phyloP scores from a whole-genome alignment of 2,888 invertebrate species.

The Brachyptera putata region DNA sequence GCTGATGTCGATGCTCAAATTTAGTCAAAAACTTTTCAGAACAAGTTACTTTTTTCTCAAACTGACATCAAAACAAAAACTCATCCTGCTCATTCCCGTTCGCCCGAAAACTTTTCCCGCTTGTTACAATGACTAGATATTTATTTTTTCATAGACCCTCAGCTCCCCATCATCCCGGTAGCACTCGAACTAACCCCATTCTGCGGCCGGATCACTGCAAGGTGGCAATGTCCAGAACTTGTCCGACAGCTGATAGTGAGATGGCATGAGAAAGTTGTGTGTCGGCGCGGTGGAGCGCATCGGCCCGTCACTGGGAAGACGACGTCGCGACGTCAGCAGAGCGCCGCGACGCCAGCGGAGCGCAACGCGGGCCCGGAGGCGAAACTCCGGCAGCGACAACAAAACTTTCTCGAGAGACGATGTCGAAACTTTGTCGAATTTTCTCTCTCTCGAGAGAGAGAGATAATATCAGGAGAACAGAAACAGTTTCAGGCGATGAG shows the following conservation, averaged over 20 bases:
- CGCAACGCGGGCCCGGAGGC: background rate
- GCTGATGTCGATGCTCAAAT: background rate
- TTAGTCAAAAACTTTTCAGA: background rate
- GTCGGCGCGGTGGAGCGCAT: conserved; percentile 18
- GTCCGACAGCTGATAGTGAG: conserved; percentile 24
- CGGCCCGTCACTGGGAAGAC: conserved; percentile 18
- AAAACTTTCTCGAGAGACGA: conserved; percentile 11
- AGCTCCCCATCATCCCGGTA: too few species aligned
- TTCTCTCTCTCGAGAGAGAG: conserved; percentile 3
- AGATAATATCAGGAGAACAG: too few species aligned
- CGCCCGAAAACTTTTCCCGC: background rate
- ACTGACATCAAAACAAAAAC: background rate
- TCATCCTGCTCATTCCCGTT: background rate
- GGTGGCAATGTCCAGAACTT: conserved; percentile 20
- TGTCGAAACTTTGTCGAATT: conserved; percentile 12
- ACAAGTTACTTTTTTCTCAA: background rate
- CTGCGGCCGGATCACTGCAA: background rate
- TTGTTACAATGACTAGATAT: conserved; percentile 8
- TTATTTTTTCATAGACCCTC: conserved; percentile 4
- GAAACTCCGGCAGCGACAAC: conserved; percentile 12
- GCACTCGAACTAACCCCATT: too few species aligned
- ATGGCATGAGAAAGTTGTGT: conserved; percentile 7
- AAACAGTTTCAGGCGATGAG: background rate
- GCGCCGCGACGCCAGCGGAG: background rate
- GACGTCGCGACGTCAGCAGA: conserved; percentile 12